These are phyloP conservation scores for Argyrosomus regius DNA, from an alignment of 2,797 vertebrate genomes.

Conservation along the genomic window DNA sequence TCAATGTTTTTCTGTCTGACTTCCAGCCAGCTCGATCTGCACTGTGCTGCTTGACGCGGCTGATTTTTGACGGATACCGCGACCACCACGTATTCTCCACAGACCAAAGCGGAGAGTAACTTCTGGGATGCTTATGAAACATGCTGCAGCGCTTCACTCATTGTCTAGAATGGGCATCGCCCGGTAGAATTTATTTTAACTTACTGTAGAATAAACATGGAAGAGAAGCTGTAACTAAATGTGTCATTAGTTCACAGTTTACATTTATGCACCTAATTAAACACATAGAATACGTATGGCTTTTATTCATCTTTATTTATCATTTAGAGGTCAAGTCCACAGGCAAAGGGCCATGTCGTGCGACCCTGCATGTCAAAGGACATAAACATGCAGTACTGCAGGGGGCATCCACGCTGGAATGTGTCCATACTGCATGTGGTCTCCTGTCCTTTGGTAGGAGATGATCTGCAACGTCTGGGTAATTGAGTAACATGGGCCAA, in stretches of 20 bases:
- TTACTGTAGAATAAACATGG: slow-evolving; percentile 7
- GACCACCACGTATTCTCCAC: too few species aligned
- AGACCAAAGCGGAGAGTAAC: too few species aligned
- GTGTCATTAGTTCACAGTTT: background rate
- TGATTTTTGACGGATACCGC: too few species aligned
- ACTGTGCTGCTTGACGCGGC: too few species aligned
- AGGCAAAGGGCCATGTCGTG: slow-evolving; percentile 26
- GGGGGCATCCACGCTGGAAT: slow-evolving; percentile 47
- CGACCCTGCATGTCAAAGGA: slow-evolving; percentile 52
- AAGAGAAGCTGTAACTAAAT: background rate
- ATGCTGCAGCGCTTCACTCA: too few species aligned
- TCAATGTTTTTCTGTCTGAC: too few species aligned
- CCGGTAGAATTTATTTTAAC: too few species aligned
- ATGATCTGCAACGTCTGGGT: slow-evolving; percentile 47
- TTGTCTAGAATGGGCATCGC: too few species aligned
- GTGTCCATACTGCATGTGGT: slow-evolving; percentile 51
- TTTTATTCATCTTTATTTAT: background rate
- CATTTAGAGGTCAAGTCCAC: slow-evolving; percentile 60
- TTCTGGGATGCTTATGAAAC: too few species aligned
- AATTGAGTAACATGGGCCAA: slow-evolving; percentile 54
- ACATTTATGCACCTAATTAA: background rate
- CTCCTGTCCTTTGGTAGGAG: slow-evolving; percentile 36
- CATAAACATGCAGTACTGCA: slow-evolving; percentile 44
- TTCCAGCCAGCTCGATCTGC: too few species aligned
- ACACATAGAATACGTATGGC: background rate